Evolutionary conservation across 2,113 vertebrate genomes (phyloP), one percentile per base, ranked within the genome.

Genomic region (Pseudorhombus dupliciocellatus): DNA sequence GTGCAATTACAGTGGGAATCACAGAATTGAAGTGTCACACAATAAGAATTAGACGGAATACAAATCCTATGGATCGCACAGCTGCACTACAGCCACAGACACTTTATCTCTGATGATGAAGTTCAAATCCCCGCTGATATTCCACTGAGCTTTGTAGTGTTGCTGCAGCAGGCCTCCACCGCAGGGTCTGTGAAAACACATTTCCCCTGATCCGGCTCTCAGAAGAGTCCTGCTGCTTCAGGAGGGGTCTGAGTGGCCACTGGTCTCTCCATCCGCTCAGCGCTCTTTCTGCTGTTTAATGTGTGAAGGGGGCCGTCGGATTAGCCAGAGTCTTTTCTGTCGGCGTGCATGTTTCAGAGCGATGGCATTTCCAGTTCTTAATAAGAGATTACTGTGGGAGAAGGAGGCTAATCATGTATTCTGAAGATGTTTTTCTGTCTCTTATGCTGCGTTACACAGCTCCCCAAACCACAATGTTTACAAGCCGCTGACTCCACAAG

Each of bases 331-430:
- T 48, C 61, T 88, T 87, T 87, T 63, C 83, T 84, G 80, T 80
- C 53, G 3, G 30, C 56, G 65, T 75, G 79, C 83, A 77, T 51
- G 46, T 77, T 80, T 80, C 62, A 55, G 21, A 68, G 67, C 42
- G 73, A 85, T 85, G 82, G 72, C 85, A 85, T 85, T 83, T 78
- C 46, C 56, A 79, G 54, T 73, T 84, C 66, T 77, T 18, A 61
- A 34, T 7, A 57, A 73, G 48, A 66, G 72, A 60, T 71, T 30
- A 61, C 24, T 80, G 16, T 5, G 78, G 34, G 34, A 12, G 12
- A 37, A 37, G 3, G 34, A 37, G 34, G 68, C 71, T 80, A 80
- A 83, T 84, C 68, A 44, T 28, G 60, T 42, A 26, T 48, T 70
- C 50, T 74, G 28, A 12, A 69, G 7, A 4, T 22, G 58, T 75